A percentile compares a stretch with the other conserved stretches of the same genome.
Conservation (phyloP, 2,888 invertebrate species). For the Nomada fabriciana region DNA sequence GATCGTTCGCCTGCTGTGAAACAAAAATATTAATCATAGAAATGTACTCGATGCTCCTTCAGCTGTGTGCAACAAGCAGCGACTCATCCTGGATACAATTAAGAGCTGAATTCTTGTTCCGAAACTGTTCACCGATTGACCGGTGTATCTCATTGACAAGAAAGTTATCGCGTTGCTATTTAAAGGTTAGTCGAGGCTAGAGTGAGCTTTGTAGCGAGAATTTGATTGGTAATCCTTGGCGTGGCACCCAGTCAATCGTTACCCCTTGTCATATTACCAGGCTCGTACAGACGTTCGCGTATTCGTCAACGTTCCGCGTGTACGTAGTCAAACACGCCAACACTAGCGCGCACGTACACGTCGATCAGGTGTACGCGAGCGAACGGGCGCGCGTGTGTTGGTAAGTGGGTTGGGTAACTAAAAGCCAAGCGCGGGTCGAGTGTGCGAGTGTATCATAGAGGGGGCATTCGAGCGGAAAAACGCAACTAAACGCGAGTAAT, state of each 20-base stretch:
- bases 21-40: too few species aligned
- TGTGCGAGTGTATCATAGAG: conserved; percentile 82
- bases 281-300: conserved; percentile 34
- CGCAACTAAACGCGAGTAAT: conserved; percentile 84
- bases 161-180: conserved; percentile 26
- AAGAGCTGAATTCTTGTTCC: too few species aligned
- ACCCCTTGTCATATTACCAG: conserved; percentile 69
- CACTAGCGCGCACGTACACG: conserved; percentile 28
- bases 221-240: conserved; percentile 75
- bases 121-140: neutral
- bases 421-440: conserved; percentile 81
- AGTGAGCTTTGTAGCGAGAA: conserved; percentile 68
- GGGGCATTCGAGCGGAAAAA: conserved; percentile 84
- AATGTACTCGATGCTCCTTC: too few species aligned
- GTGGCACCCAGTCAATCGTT: conserved; percentile 72
- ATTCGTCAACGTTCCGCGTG: conserved; percentile 12
- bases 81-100: too few species aligned
- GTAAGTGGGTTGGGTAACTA: conserved; percentile 82
- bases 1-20: too few species aligned
- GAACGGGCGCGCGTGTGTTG: conserved; percentile 45
- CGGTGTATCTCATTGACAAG: conserved; percentile 12
- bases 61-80: too few species aligned
- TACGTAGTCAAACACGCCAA: neutral
- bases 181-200: conserved; percentile 41
- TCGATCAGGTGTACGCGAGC: conserved; percentile 46